These are phyloP conservation scores for Perca flavescens DNA, from an alignment of 2,113 vertebrate genomes.

Conservation along the genomic window DNA sequence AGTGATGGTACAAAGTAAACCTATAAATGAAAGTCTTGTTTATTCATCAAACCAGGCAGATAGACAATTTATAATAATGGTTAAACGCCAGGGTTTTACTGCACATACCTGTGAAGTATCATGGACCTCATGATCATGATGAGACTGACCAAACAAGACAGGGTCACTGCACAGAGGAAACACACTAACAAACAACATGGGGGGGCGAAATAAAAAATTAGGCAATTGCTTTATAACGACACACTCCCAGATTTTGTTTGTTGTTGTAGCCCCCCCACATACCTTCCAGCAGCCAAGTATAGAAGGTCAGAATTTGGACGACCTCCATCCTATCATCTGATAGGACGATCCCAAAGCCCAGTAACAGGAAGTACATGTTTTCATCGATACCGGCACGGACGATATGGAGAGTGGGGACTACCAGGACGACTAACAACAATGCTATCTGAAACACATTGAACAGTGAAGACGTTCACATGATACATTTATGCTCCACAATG, in stretches of 20 bases:
- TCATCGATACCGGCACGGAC: conserved; percentile 87
- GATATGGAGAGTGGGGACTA: conserved; percentile 88
- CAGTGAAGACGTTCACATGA: no score
- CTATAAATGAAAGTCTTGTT: neutral
- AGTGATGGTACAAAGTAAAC: no score
- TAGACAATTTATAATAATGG: neutral
- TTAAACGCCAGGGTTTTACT: neutral
- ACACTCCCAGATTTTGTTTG: neutral
- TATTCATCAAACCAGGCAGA: no score
- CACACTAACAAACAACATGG: conserved; percentile 83
- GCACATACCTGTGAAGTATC: conserved; percentile 87
- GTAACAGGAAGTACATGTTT: conserved; percentile 88
- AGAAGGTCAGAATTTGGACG: conserved; percentile 85
- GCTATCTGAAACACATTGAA: conserved; percentile 80
- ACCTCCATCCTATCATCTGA: conserved; percentile 88
- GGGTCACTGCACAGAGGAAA: conserved; percentile 87
- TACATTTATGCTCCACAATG: neutral
- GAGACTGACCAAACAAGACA: conserved; percentile 87
- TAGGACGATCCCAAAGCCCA: conserved; percentile 89
- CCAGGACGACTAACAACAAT: conserved; percentile 84
- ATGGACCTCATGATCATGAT: conserved; percentile 88
- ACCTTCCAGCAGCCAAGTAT: conserved; percentile 93
- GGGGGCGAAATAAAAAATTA: neutral
- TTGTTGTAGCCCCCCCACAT: neutral
- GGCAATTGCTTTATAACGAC: neutral